Percentiles rank a stretch among this genome's conserved stretches.
These are phyloP conservation scores for Chlorops oryzae DNA, from an alignment of 1,140 invertebrate species.

Conservation along the genomic window DNA sequence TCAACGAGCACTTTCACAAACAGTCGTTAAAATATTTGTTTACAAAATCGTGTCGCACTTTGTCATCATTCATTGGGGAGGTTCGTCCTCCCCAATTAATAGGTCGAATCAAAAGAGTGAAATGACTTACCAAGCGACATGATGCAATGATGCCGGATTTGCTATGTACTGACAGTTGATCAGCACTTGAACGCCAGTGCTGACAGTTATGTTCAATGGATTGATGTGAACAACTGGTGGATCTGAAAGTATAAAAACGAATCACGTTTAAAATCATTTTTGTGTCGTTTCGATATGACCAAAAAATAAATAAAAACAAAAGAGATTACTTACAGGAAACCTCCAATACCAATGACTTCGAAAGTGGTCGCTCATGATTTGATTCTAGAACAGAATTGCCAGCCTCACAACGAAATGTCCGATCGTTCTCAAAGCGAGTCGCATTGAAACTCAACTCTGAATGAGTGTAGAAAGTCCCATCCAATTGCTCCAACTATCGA, in stretches of 20 bases:
- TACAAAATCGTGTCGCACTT: too few relatives aligned
- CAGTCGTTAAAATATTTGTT: too few relatives aligned
- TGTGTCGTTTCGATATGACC: too few relatives aligned
- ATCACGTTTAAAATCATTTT: too few relatives aligned
- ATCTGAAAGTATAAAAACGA: constrained; percentile 57
- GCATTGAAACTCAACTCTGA: constrained; percentile 72
- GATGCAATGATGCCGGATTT: constrained; percentile 69
- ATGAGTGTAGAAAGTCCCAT: constrained; percentile 71
- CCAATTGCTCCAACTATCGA: constrained; percentile 45
- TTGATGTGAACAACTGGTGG: constrained; percentile 69
- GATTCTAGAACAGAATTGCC: constrained; percentile 71
- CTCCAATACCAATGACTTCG: constrained; percentile 62
- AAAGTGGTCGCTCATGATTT: constrained; percentile 64
- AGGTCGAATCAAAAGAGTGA: background rate
- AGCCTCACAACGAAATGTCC: constrained; percentile 70
- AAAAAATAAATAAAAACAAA: constrained; percentile 13
- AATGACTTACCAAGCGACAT: constrained; percentile 67
- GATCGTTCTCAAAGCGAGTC: constrained; percentile 72
- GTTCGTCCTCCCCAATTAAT: too few relatives aligned
- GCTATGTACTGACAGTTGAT: constrained; percentile 74
- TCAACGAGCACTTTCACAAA: too few relatives aligned
- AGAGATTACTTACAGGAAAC: constrained; percentile 70
- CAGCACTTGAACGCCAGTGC: constrained; percentile 67
- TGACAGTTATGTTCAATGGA: constrained; percentile 68
- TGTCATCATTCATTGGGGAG: too few relatives aligned